Evolutionary conservation across 1,140 invertebrate species (phyloP).

Genomic region (Schmidtea mediterranea): DNA sequence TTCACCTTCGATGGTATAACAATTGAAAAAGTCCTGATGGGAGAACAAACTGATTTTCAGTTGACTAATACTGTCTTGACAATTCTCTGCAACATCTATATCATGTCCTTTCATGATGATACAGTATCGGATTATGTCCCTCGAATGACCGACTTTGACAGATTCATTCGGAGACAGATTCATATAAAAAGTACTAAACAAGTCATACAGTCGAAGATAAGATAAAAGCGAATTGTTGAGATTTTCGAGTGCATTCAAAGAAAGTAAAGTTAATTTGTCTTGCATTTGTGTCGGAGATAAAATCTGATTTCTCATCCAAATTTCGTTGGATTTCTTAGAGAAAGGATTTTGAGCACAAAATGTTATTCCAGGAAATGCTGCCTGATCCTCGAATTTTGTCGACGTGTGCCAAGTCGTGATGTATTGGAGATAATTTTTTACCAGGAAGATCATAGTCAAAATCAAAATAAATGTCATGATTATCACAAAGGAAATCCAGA

Average conservation of each 20-base stretch:
- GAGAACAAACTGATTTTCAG: neutral
- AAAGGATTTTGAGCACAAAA: constrained; percentile 6
- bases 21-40: constrained; percentile 5
- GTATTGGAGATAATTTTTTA: neutral
- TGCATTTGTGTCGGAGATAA: neutral
- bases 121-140: neutral
- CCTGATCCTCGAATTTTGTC: neutral
- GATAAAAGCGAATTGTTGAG: neutral
- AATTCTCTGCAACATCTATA: neutral
- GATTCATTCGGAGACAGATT: neutral
- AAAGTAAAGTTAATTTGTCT: neutral
- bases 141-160: neutral
- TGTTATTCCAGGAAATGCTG: constrained; percentile 3
- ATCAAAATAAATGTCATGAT: neutral
- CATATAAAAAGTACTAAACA: neutral
- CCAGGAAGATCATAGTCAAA: neutral
- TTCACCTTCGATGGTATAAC: neutral
- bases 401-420: neutral
- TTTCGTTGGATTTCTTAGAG: neutral
- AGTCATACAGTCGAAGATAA: neutral
- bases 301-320: neutral
- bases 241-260: neutral
- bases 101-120: neutral
- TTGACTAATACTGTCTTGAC: neutral
- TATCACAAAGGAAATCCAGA: constrained; percentile 3